Base-by-base conservation (phyloP, 2,888 invertebrate species). In the Caenorhabditis zanzibari region DNA sequence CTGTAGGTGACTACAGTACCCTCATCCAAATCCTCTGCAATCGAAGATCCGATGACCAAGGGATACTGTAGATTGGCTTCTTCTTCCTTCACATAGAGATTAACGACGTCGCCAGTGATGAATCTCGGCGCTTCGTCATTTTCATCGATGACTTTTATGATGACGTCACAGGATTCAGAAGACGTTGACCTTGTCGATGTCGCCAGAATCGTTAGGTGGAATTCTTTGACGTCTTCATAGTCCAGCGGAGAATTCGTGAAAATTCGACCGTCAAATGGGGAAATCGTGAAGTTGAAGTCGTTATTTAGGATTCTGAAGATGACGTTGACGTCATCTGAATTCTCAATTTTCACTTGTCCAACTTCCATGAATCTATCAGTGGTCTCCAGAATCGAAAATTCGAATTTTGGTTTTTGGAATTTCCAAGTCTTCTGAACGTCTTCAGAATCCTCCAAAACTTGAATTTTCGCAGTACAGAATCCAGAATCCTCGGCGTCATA, bases 91-190 rank as follows among this genome's bases (percentile, higher is more conserved):
- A 76, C 44, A 22, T 49, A 59, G 5, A 87, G 49, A 63, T 80
- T 26, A n/a, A 88, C 84, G 1, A 83, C 75, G 44, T 84, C 81
- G 10, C 88, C 89, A 14, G 84, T 84, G 10, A 88, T 71, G 59
- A 89, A 90, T 14, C 85, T 69, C 0, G 89, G 89, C 1, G 71
- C n/a, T 35, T 90, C 89, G 54, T 89, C 89, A 61, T 89, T 90
- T 38, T 85, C 86, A 66, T 89, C 88, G 26, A 74, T 83, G n/a
- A 90, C 52, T 1, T 74, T 38, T 2, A 89, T 68, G 10, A 68
- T 61, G 19, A 88, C 59, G 28, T 58, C 44, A 38, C 56, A 32
- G 12, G 61, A 2, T n/a, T 26, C 54, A 14, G 54, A 26, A 54
- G 71, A 12, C 0, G 52, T 24, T 24, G 56, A 28, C 0, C 26